Evolutionary conservation across 30 jellyfish, hydroid and myxozoan genomes (phyloP), one percentile per base, ranked within the genome.

Genomic region (Aurelia aurita complex sp. Pacific): DNA sequence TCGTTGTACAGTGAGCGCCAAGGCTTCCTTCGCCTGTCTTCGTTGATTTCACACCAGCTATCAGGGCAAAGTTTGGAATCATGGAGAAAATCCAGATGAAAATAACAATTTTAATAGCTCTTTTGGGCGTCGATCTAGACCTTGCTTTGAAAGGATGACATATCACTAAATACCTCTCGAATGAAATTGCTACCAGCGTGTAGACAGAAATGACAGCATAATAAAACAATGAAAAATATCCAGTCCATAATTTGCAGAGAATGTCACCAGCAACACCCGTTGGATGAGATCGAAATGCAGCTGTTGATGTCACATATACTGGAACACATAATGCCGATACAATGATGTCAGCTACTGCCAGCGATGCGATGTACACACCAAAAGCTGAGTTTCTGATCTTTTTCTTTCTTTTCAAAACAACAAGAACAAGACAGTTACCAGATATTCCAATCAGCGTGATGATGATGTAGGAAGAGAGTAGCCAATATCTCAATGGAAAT

Each of bases 1-100:
- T n/a, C 17, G 55, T 36, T 8, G 80, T 83, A 60, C 92, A 83
- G 18, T 83, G 92, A 5, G 92, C 92, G 9, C 92, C 92, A 83
- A 83, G 69, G 43, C 76, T 71, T 18, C 77, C 92, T 10, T 59
- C 35, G 11, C 53, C 43, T 15, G 51, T 69, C 5, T n/a, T 23
- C 5, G 92, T 50, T 15, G 68, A 70, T 52, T 57, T 23, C 36
- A 64, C 77, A 32, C 92, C 92, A 9, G 51, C 63, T 17, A 83
- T 34, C 17, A 73, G 70, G 14, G 82, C 86, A 17, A 70, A 36
- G 51, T 73, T 73, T 32, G 80, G 92, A n/a, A 71, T 38, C 9
- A 83, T 19, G 2, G 87, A 68, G 46, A 61, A 38, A 53, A 75
- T 40, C 80, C 86, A 83, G 1, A 83, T 83, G 29, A 73, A n/a